Percentiles rank a stretch among this genome's conserved stretches.
Conservation (phyloP, 2,797 vertebrate genomes). For the Myotis daubentonii region DNA sequence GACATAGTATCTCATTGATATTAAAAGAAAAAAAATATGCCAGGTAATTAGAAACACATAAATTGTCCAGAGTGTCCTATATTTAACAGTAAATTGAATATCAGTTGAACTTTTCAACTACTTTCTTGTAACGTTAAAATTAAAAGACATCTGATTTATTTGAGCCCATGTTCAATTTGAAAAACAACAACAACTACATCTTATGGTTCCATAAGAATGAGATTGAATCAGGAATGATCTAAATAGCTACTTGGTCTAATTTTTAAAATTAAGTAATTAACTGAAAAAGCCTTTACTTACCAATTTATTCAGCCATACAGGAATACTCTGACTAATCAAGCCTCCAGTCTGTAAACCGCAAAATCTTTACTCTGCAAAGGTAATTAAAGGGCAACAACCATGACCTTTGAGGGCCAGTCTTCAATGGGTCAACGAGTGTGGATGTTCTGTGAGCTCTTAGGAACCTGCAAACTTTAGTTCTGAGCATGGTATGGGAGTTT, state of each 20-base stretch:
- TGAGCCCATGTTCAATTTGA: neutral
- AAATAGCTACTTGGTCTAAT: neutral
- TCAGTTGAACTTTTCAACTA: neutral
- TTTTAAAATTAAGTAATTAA: slow-evolving; percentile 44
- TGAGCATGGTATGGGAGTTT: neutral
- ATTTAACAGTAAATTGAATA: slow-evolving; percentile 46
- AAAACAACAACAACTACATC: neutral
- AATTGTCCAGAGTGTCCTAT: neutral
- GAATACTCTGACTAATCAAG: slow-evolving; percentile 22
- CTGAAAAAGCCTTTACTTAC: slow-evolving; percentile 18
- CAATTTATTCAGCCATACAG: neutral
- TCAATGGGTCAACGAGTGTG: neutral
- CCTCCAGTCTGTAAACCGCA: neutral
- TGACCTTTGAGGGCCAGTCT: neutral
- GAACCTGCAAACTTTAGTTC: neutral
- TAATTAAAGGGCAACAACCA: neutral
- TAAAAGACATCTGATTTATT: neutral
- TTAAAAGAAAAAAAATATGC: neutral
- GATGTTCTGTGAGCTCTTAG: neutral
- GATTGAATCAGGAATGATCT: neutral
- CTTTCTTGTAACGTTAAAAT: slow-evolving; percentile 44
- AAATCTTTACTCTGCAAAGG: neutral
- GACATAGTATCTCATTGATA: neutral
- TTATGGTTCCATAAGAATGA: neutral
- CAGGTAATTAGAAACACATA: neutral